Percentiles rank a stretch among this genome's conserved stretches.
phyloP scores from a whole-genome alignment of 1,140 invertebrate species.

The Ooceraea biroi region DNA sequence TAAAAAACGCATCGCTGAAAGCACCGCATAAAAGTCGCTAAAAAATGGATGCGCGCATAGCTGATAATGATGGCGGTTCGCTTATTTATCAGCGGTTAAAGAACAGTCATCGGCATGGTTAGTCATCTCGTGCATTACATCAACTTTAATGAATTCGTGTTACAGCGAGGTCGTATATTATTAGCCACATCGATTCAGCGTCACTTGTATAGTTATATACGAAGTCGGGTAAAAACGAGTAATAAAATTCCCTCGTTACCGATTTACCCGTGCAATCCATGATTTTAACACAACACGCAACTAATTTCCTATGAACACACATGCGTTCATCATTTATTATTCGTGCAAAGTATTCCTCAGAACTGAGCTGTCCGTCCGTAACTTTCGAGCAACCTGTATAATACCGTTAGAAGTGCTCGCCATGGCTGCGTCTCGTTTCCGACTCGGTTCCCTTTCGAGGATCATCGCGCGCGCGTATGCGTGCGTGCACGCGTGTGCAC shows the following conservation, averaged over 20 bases:
- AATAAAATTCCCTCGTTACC: background rate
- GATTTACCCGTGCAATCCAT: background rate
- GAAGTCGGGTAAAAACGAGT: constrained; percentile 3
- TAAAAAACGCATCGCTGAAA: constrained; percentile 14
- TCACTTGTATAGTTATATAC: background rate
- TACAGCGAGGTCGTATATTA: constrained; percentile 28
- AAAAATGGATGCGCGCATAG: background rate
- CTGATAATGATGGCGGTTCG: constrained; percentile 17
- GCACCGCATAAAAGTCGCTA: background rate
- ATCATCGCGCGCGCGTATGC: background rate
- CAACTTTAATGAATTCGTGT: constrained; percentile 58
- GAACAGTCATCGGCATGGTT: constrained; percentile 44
- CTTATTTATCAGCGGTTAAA: background rate
- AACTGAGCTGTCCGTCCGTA: background rate
- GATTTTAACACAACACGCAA: constrained; percentile 2
- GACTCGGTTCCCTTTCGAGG: constrained; percentile 35
- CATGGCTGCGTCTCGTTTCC: background rate
- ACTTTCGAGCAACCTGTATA: constrained; percentile 6
- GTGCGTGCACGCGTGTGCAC: background rate
- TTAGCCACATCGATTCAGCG: constrained; percentile 16
- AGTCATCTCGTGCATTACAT: constrained; percentile 42
- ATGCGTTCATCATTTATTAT: background rate
- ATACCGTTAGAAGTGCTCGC: constrained; percentile 30
- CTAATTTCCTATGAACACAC: background rate
- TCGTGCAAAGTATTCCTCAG: too few species aligned